Evolutionary conservation across 2,888 invertebrate species (phyloP).

Genomic region (Podabrus alpinus): DNA sequence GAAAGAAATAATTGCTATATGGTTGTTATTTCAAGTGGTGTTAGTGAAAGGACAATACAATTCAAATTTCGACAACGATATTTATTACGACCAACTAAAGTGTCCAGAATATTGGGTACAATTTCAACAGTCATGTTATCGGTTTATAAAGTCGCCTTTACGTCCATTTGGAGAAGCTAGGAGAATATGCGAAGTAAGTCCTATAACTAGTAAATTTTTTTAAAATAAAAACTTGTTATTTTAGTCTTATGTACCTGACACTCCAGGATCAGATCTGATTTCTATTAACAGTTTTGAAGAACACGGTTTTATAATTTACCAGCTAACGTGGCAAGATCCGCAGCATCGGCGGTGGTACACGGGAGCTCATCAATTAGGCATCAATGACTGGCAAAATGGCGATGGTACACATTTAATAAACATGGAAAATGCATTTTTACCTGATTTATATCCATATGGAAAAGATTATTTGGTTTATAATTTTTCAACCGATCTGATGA

Average conservation of each 20-base stretch:
- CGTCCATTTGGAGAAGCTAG: slow-evolving; percentile 80
- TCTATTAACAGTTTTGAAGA: slow-evolving; percentile 83
- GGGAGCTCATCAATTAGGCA: slow-evolving; percentile 74
- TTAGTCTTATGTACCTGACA: slow-evolving; percentile 62
- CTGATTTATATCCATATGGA: slow-evolving; percentile 62
- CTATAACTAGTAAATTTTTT: slow-evolving; percentile 34
- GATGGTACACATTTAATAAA: slow-evolving; percentile 80
- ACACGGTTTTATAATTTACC: slow-evolving; percentile 83
- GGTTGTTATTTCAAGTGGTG: not conserved
- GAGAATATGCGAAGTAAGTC: slow-evolving; percentile 70
- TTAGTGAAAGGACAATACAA: slow-evolving; percentile 15
- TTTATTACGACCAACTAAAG: slow-evolving; percentile 49
- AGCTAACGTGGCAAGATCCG: slow-evolving; percentile 81
- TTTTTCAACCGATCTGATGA: slow-evolving; percentile 70
- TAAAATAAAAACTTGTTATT: slow-evolving; percentile 17
- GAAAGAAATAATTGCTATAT: not conserved
- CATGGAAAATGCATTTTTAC: slow-evolving; percentile 82
- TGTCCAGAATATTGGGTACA: slow-evolving; percentile 91
- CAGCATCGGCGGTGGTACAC: slow-evolving; percentile 87
- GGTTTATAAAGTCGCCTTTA: slow-evolving; percentile 86
- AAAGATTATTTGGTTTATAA: slow-evolving; percentile 81
- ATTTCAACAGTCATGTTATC: slow-evolving; percentile 81
- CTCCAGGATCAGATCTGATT: slow-evolving; percentile 72
- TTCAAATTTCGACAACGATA: slow-evolving; percentile 35
- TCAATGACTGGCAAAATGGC: slow-evolving; percentile 82